Conservation (phyloP, 2,797 vertebrate species). For the Taenioides sp. region DNA sequence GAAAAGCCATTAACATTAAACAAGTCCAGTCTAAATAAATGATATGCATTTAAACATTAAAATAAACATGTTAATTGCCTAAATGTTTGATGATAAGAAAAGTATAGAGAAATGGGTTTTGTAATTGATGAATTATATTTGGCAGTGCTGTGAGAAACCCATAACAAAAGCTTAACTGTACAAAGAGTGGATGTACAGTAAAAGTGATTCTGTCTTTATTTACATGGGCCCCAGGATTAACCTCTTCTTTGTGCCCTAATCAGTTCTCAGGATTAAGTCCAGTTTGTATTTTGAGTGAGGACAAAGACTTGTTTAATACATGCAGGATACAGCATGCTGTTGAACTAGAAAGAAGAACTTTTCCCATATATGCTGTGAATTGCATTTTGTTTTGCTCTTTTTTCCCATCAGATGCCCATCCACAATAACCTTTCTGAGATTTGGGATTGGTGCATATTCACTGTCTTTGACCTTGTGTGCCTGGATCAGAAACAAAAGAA, state of each 20-base stretch:
- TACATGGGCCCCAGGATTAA: slow-evolving; percentile 35
- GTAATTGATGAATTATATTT: slow-evolving; percentile 19
- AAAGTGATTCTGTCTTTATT: slow-evolving; percentile 39
- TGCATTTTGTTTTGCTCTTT: too few relatives aligned
- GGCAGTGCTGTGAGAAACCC: slow-evolving; percentile 20
- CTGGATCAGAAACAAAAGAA: too few relatives aligned
- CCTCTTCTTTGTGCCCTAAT: slow-evolving; percentile 41
- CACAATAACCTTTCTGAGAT: too few relatives aligned
- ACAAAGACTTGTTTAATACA: slow-evolving; percentile 27
- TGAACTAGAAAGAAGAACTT: too few relatives aligned
- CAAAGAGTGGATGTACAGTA: slow-evolving; percentile 36
- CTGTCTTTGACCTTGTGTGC: too few relatives aligned
- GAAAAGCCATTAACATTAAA: not conserved
- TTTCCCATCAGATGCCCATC: too few relatives aligned
- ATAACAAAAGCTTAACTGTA: slow-evolving; percentile 6
- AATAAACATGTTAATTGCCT: slow-evolving; percentile 52
- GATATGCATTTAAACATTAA: not conserved
- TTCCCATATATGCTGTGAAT: too few relatives aligned
- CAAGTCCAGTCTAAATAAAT: not conserved
- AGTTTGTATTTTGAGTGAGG: slow-evolving; percentile 9
- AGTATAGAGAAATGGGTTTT: not conserved
- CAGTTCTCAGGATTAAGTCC: slow-evolving; percentile 40
- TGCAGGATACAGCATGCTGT: slow-evolving; percentile 18
- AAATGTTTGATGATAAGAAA: slow-evolving; percentile 10
- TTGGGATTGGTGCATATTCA: too few relatives aligned